A percentile compares a stretch with the other conserved stretches of the same genome.
Evolutionary conservation across 2,113 vertebrate species (phyloP).

Genomic region (Brachionichthys hirsutus): DNA sequence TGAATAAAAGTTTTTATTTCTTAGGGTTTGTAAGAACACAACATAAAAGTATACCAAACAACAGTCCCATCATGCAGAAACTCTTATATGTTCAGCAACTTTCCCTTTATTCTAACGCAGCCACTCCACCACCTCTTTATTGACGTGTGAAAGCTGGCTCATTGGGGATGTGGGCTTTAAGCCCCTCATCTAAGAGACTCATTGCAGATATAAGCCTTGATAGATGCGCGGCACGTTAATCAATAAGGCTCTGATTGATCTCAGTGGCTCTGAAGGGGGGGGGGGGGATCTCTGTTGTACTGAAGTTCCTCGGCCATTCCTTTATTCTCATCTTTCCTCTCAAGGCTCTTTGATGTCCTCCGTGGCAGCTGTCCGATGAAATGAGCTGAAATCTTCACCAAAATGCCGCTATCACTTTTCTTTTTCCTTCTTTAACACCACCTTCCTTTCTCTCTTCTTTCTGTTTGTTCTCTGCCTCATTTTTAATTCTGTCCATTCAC

Average conservation of each 20-base stretch:
- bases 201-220: conserved; percentile 27
- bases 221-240: conserved; percentile 49
- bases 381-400: conserved; percentile 39
- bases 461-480: conserved; percentile 25
- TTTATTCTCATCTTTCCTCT: conserved; percentile 37
- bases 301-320: conserved; percentile 23
- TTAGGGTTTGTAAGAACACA: too few species aligned
- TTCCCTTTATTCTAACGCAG: background rate
- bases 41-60: too few species aligned
- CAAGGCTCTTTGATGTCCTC: conserved; percentile 18
- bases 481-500: conserved; percentile 20
- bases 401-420: conserved; percentile 11
- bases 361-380: conserved; percentile 36
- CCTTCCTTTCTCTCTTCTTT: background rate
- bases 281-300: conserved; percentile 18
- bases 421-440: background rate
- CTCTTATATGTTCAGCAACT: background rate
- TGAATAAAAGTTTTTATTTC: too few species aligned
- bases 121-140: conserved; percentile 1
- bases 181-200: conserved; percentile 45
- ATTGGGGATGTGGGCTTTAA: conserved; percentile 44
- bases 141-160: conserved; percentile 34
- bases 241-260: conserved; percentile 52
- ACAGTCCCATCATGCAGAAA: too few species aligned
- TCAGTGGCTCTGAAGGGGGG: conserved; percentile 30